phyloP scores from a whole-genome alignment of 2,113 vertebrate genomes.

The Garra rufa region DNA sequence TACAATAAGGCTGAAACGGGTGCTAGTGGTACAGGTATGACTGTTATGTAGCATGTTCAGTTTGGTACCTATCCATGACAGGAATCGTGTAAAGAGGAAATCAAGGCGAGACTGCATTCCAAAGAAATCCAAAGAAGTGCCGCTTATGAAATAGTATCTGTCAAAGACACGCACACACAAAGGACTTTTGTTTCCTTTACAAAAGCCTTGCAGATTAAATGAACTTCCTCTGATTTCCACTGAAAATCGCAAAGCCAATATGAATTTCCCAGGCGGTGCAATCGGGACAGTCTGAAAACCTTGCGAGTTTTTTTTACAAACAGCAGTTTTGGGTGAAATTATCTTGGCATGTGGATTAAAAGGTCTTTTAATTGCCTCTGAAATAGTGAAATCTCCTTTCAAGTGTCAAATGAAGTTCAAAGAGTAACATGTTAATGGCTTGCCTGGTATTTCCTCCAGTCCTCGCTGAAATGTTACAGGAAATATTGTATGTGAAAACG shows the following conservation, averaged over 20 bases:
- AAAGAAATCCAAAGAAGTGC: not conserved
- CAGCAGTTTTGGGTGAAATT: not conserved
- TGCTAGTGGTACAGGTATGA: constrained; percentile 17
- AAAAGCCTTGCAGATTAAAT: not conserved
- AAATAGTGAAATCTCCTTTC: not conserved
- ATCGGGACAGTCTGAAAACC: not conserved
- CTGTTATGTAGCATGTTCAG: not conserved
- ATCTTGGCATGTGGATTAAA: not conserved
- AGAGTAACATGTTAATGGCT: constrained; percentile 18
- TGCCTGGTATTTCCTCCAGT: constrained; percentile 14
- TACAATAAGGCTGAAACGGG: constrained; percentile 47
- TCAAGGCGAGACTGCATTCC: not conserved
- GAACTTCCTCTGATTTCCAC: not conserved
- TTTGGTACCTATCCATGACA: not conserved
- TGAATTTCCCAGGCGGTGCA: not conserved
- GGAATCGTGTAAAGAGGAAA: not conserved
- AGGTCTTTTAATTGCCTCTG: not conserved
- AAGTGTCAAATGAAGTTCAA: not conserved
- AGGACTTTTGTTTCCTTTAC: not conserved
- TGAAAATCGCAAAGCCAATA: not conserved
- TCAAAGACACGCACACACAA: not conserved
- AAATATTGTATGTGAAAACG: not conserved
- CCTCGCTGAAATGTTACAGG: not conserved
- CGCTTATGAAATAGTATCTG: constrained; percentile 20
- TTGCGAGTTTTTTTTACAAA: not conserved